Conservation (phyloP, 2,113 vertebrate genomes). For the Calyptomena viridis region DNA sequence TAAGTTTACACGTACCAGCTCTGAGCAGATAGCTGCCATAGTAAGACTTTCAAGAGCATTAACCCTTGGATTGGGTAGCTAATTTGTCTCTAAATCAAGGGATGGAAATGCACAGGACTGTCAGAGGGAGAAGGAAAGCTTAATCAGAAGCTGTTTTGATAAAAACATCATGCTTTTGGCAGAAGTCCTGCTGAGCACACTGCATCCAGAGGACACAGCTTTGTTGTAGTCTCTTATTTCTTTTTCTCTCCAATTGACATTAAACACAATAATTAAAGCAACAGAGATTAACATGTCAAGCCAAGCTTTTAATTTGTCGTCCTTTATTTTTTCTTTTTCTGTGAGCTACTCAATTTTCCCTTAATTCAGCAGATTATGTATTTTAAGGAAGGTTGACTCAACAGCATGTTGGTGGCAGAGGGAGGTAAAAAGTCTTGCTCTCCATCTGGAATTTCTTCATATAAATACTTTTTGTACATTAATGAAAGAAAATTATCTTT, state of each 20-base stretch:
- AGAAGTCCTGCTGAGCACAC: not conserved
- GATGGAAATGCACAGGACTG: not conserved
- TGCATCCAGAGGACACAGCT: constrained; percentile 1
- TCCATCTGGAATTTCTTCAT: not conserved
- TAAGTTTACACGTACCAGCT: not conserved
- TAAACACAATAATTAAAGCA: constrained; percentile 44
- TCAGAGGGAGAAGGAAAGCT: not conserved
- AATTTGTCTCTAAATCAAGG: constrained; percentile 19
- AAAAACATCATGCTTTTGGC: constrained; percentile 23
- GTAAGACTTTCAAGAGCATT: not conserved
- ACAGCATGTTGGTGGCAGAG: not conserved
- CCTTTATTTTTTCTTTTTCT: not conserved
- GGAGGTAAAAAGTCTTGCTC: not conserved
- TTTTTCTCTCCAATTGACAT: not conserved
- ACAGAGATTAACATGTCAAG: constrained; percentile 38
- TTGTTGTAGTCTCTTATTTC: not conserved
- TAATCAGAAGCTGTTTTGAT: constrained; percentile 24
- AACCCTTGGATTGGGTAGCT: not conserved
- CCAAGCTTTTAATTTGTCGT: not conserved
- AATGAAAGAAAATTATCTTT: constrained; percentile 43
- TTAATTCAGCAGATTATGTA: constrained; percentile 15
- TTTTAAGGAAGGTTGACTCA: constrained; percentile 15
- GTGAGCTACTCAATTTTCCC: not conserved
- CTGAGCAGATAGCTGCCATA: not conserved
- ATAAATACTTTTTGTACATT: not conserved